phyloP scores from a whole-genome alignment of 2,888 invertebrate species.

The Heteropelma amictum region DNA sequence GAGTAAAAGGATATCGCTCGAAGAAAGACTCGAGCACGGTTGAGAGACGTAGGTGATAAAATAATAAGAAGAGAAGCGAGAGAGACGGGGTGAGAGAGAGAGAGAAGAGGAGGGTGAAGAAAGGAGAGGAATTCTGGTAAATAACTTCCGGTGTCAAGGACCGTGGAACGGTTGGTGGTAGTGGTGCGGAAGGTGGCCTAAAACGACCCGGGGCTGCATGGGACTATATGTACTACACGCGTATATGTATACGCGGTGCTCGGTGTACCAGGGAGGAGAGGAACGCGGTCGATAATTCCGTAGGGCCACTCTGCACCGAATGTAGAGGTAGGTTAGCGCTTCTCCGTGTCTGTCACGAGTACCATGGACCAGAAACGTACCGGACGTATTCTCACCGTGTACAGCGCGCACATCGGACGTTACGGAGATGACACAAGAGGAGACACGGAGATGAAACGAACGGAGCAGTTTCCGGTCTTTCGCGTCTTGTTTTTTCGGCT shows the following conservation, averaged over 20 bases:
- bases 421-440: neutral
- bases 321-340: slow-evolving; percentile 61
- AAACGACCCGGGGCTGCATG: slow-evolving; percentile 51
- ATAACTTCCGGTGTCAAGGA: slow-evolving; percentile 52
- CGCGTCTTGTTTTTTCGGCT: too few relatives aligned
- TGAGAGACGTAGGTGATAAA: neutral
- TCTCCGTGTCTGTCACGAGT: neutral
- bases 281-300: slow-evolving; percentile 62
- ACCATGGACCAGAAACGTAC: neutral
- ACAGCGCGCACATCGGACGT: neutral
- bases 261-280: neutral
- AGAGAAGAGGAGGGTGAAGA: neutral
- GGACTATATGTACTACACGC: neutral
- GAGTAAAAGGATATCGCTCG: neutral
- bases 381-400: neutral
- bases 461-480: neutral
- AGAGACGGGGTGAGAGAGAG: neutral
- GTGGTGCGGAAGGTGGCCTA: slow-evolving; percentile 35
- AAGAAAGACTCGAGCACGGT: neutral
- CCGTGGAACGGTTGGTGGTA: slow-evolving; percentile 45
- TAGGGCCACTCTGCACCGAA: slow-evolving; percentile 44
- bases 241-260: neutral
- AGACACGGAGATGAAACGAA: neutral
- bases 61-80: neutral
- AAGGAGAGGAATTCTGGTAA: neutral